A percentile compares a stretch with the other conserved stretches of the same genome.
These are phyloP conservation scores for Kryphioiulus occultus DNA, from an alignment of 2,888 invertebrate species.

Conservation along the genomic window DNA sequence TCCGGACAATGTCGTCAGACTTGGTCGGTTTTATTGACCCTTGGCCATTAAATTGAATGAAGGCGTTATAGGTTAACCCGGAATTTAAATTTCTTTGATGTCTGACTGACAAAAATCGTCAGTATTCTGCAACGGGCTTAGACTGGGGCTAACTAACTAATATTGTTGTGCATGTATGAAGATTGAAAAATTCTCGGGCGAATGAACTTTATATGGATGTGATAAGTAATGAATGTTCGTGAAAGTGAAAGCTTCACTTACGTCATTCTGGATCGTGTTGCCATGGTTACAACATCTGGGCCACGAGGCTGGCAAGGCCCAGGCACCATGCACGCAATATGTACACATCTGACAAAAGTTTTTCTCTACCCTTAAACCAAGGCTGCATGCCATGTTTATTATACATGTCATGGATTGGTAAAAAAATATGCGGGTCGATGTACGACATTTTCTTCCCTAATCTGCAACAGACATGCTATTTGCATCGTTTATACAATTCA, in stretches of 20 bases:
- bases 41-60: not conserved
- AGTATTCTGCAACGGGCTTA: not conserved
- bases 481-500: constrained; percentile 1
- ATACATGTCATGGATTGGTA: not conserved
- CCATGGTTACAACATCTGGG: constrained; percentile 17
- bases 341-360: not conserved
- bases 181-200: not conserved
- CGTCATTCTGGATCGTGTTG: not conserved
- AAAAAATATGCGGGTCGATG: not conserved
- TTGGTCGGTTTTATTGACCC: not conserved
- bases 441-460: constrained; percentile 15
- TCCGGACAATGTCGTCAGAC: not conserved
- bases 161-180: not conserved
- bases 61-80: not conserved
- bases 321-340: not conserved
- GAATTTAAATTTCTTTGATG: not conserved
- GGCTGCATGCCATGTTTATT: not conserved
- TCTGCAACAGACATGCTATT: not conserved
- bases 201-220: constrained; percentile 9
- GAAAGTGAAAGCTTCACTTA: constrained; percentile 8
- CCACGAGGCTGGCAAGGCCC: not conserved
- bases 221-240: constrained; percentile 1
- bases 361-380: not conserved
- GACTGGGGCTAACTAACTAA: not conserved
- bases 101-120: not conserved